Evolutionary conservation across 2,797 vertebrate species (phyloP), one percentile per base, ranked within the genome.

Genomic region (Pelochelys cantorii): DNA sequence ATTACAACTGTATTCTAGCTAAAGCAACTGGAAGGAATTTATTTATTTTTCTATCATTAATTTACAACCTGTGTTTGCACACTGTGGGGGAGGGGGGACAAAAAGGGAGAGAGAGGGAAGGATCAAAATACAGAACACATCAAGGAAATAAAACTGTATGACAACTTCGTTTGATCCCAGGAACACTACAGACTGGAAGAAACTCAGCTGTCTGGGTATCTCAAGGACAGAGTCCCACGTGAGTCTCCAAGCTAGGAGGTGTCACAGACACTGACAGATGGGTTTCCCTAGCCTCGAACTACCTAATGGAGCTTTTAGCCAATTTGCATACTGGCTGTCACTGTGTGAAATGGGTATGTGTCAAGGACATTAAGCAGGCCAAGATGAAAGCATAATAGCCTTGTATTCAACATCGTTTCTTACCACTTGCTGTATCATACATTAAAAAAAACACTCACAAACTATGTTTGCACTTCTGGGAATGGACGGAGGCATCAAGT

Each of bases 231-330:
- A 95, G 93, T 96, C 96, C 96, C 97, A 97, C 79, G 42, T 95
- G 95, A 97, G 97, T 92, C 94, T 96, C 89, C 95, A 96, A 90
- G 96, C 97, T 89, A 53, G 89, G 95, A 96, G 97, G 97, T 97
- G 97, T 96, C 97, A 97, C 93, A 96, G 96, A 97, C 96, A 95
- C 95, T 97, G 98, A 98, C 97, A 98, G 98, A 98, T 98, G 97
- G 97, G 96, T 96, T 98, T 97, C 95, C 95, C 97, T 97, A 97
- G 97, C 97, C 97, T 97, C 94, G 91, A 97, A 97, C 94, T 98
- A 97, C 94, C 97, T 98, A 98, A 98, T 97, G 97, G 97, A 98
- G 97, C 97, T 98, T 98, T 97, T 86, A 96, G 93, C 84, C 89
- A 95, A 98, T 98, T 98, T 98, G 96, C 98, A 97, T 98, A 97